A percentile compares a stretch with the other conserved stretches of the same genome.
These are phyloP conservation scores for silkworm (Bombyx mori) DNA, from an alignment of 1,140 invertebrate genomes.

Conservation along the genomic window DNA sequence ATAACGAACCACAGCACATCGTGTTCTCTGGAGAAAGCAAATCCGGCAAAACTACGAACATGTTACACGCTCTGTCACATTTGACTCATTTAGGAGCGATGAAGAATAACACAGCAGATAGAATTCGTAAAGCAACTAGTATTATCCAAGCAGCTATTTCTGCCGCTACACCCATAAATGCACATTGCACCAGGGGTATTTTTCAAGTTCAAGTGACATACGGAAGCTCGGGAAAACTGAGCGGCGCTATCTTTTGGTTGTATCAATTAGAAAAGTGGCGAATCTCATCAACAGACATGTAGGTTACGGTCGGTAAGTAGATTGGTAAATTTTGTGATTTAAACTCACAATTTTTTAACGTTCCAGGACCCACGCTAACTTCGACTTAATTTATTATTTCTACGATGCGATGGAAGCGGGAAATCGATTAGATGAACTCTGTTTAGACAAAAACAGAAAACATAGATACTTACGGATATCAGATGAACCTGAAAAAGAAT, in stretches of 20 bases:
- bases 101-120: constrained; percentile 74
- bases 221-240: constrained; percentile 86
- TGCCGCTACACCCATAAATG: constrained; percentile 88
- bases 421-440: constrained; percentile 75
- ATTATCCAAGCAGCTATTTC: constrained; percentile 87
- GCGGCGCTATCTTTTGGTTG: constrained; percentile 87
- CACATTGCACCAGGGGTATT: constrained; percentile 88
- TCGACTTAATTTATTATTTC: constrained; percentile 92
- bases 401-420: constrained; percentile 83
- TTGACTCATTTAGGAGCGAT: constrained; percentile 80
- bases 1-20: constrained; percentile 86
- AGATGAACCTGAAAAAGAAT: constrained; percentile 69
- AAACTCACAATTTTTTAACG: constrained; percentile 5
- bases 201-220: constrained; percentile 89
- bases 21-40: constrained; percentile 87
- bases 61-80: constrained; percentile 81
- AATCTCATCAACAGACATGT: constrained; percentile 85
- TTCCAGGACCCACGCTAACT: constrained; percentile 86
- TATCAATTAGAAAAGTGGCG: constrained; percentile 92
- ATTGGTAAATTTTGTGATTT: constrained; percentile 7
- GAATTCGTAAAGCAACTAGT: constrained; percentile 80
- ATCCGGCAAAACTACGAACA: constrained; percentile 87
- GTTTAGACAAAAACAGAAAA: constrained; percentile 76
- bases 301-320: constrained; percentile 20
- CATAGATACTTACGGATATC: constrained; percentile 84